Evolutionary conservation across 2,797 vertebrate genomes (phyloP), one percentile per base, ranked within the genome.

Genomic region (Lutjanus campechanus): DNA sequence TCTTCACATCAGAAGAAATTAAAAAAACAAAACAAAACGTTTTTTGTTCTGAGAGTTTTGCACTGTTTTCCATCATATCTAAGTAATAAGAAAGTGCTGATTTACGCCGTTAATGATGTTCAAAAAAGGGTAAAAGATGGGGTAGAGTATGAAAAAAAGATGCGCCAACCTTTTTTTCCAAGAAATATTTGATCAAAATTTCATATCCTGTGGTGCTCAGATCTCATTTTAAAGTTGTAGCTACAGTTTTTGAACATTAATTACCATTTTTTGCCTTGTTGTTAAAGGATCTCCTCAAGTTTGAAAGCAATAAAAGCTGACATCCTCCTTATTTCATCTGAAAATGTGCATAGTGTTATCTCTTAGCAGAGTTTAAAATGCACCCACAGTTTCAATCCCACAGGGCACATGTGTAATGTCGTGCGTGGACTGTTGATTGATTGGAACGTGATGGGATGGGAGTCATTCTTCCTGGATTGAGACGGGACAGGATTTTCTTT

Each of bases 191-290:
- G n/a, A 81, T 78, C 41, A 43, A 43, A 29, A 15, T 43, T n/a
- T 86, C 50, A 78, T 78, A 41, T 69, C 55, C 59, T 67, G 43
- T 72, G 67, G 73, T 69, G 56, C 74, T 72, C n/a, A n/a, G 53
- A 49, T 64, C 49, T 77, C 4, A 56, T 76, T 64, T 74, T 68
- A 13, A 71, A 20, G 36, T 72, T 73, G 66, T 40, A 73, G 66
- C 65, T 64, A 8, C 11, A 13, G 19, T 46, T 43, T 49, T 60
- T 72, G 20, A 73, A 47, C 71, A 43, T 36, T 20, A 11, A 59
- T 44, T 62, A 69, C 58, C 43, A 49, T 11, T 69, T 64, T 25
- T 22, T 19, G 5, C 25, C 7, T 40, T 68, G 59, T 36, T 60
- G 36, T 58, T 73, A 40, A 69, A 25, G 12, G 58, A 73, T 47